phyloP scores from a whole-genome alignment of 1,140 invertebrate species.

The Himalopsyche phryganea region DNA sequence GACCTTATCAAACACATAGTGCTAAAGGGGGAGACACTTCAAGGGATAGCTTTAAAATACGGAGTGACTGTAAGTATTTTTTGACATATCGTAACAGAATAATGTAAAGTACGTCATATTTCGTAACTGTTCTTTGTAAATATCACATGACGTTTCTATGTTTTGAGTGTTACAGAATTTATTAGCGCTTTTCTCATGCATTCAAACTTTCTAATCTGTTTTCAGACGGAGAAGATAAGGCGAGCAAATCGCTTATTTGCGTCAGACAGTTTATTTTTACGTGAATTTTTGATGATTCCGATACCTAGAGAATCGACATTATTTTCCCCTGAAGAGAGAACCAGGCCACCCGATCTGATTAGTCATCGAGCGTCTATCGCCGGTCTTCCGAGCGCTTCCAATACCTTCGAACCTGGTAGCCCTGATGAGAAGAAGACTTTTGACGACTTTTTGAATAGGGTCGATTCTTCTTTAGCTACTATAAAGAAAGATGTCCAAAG shows the following conservation, averaged over 20 bases:
- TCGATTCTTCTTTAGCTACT: slow-evolving; percentile 81
- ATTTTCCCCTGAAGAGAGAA: slow-evolving; percentile 52
- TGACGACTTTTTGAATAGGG: slow-evolving; percentile 80
- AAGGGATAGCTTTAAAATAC: slow-evolving; percentile 89
- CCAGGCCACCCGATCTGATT: slow-evolving; percentile 39
- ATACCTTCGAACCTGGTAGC: slow-evolving; percentile 50
- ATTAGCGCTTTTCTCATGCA: not conserved
- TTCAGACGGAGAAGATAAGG: slow-evolving; percentile 85
- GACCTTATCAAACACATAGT: slow-evolving; percentile 77
- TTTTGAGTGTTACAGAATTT: not conserved
- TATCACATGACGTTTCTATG: slow-evolving; percentile 16
- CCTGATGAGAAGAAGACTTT: slow-evolving; percentile 69
- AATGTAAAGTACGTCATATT: slow-evolving; percentile 1
- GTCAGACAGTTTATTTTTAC: slow-evolving; percentile 82
- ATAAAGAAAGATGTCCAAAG: slow-evolving; percentile 82
- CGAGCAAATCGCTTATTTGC: slow-evolving; percentile 83
- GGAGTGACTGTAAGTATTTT: slow-evolving; percentile 76
- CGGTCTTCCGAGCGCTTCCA: slow-evolving; percentile 49
- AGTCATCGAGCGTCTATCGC: slow-evolving; percentile 51
- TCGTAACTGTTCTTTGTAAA: slow-evolving; percentile 17
- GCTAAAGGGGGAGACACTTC: slow-evolving; percentile 79
- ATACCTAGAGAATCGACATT: slow-evolving; percentile 61
- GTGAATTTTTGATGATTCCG: slow-evolving; percentile 78
- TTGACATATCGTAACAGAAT: slow-evolving; percentile 16
- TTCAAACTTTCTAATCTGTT: slow-evolving; percentile 4